These are phyloP conservation scores for Trachops cirrhosus DNA, from an alignment of 2,797 vertebrate species.

Conservation along the genomic window DNA sequence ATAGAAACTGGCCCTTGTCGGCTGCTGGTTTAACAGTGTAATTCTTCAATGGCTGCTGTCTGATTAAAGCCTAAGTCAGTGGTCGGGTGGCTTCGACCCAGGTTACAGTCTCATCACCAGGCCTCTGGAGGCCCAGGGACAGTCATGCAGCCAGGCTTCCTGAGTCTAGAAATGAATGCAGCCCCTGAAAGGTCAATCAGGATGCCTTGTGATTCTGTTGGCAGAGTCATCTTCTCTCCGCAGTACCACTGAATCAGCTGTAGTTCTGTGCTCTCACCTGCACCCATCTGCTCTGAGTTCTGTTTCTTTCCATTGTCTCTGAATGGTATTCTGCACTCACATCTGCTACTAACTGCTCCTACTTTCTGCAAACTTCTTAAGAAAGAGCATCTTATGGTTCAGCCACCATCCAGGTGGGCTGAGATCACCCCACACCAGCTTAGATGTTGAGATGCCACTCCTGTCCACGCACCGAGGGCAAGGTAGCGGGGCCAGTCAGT, in stretches of 20 bases:
- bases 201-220: not conserved
- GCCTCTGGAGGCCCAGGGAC: not conserved
- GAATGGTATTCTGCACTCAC: not conserved
- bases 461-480: not conserved
- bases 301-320: not conserved
- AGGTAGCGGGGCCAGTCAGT: not conserved
- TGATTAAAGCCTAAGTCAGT: not conserved
- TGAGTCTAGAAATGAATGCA: not conserved
- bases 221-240: not conserved
- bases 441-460: not conserved
- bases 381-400: not conserved
- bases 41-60: not conserved
- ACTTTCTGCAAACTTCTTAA: not conserved
- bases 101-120: not conserved
- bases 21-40: not conserved
- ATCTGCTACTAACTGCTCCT: not conserved
- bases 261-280: not conserved
- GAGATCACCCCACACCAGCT: not conserved
- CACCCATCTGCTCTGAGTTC: not conserved
- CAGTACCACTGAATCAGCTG: not conserved
- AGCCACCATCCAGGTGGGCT: not conserved
- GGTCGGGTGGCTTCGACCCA: not conserved
- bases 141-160: not conserved
- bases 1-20: not conserved
- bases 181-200: not conserved